Percentiles rank a stretch among this genome's conserved stretches.
These are phyloP conservation scores for Nylanderia fulva DNA, from an alignment of 1,140 invertebrate genomes.

Conservation along the genomic window DNA sequence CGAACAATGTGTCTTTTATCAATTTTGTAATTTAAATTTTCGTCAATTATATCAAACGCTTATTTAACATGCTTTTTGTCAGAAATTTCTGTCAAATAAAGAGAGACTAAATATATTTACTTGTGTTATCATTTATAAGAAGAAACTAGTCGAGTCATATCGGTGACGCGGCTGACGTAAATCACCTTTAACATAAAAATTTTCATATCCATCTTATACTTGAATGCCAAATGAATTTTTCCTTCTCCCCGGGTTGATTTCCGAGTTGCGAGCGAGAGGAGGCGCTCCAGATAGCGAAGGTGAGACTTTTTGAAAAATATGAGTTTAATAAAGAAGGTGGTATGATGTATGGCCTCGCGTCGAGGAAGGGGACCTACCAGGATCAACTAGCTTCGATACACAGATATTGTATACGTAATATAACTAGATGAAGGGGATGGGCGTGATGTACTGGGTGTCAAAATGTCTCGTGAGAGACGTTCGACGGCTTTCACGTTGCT, in stretches of 20 bases:
- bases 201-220: slow-evolving; percentile 72
- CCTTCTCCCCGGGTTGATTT: slow-evolving; percentile 71
- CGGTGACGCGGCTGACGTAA: slow-evolving; percentile 61
- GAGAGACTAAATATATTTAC: slow-evolving; percentile 28
- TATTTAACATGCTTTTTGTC: no score
- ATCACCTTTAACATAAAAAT: slow-evolving; percentile 66
- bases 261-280: slow-evolving; percentile 70
- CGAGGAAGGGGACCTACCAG: slow-evolving; percentile 77
- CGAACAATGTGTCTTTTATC: not conserved
- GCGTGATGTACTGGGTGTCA: slow-evolving; percentile 68
- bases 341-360: slow-evolving; percentile 81
- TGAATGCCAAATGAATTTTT: slow-evolving; percentile 73
- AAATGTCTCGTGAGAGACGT: slow-evolving; percentile 54
- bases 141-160: slow-evolving; percentile 54
- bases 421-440: slow-evolving; percentile 72
- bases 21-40: not conserved
- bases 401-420: slow-evolving; percentile 80
- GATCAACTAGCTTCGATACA: slow-evolving; percentile 82
- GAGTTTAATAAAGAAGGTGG: slow-evolving; percentile 85
- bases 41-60: not conserved
- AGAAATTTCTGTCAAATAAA: not conserved
- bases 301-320: slow-evolving; percentile 83
- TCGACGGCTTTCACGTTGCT: slow-evolving; percentile 31
- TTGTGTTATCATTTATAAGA: slow-evolving; percentile 57
- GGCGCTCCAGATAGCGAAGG: slow-evolving; percentile 66